Base-by-base conservation (phyloP, 1,140 invertebrate genomes). In the Coboldia fuscipes region DNA sequence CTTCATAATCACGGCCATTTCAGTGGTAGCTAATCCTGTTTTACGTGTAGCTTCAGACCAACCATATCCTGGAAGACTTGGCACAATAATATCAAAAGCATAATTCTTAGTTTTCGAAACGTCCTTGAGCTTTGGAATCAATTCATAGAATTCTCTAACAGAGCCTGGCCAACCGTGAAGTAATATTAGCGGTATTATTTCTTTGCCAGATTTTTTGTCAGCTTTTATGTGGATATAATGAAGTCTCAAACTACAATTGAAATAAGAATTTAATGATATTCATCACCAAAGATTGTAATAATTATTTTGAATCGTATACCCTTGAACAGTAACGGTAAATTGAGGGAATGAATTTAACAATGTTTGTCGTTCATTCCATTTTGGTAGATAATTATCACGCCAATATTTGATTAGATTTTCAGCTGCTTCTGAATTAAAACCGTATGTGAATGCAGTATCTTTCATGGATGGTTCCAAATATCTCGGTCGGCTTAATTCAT, bases 111-210 rank as follows among this genome's bases (percentile, higher is more conserved):
- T 50, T 30, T 57, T 53, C 4, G 67, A 57, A 2, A 60, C 63
- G 0, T 66, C 76, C n/a, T n/a, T 32, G 2, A 85, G 54, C 4
- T 74, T 35, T 0, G 77, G 77, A 31, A 81, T 72, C 1, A 85
- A 60, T 44, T 83, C 75, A 40, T 80, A 77, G 49, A 89, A 90
- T 52, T 92, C 84, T 8, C 76, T 61, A 3, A 90, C 62, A 0
- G 79, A 82, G 18, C 88, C 84, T 3, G 88, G 88, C 88, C 86
- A 94, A 12, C 88, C 86, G 46, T 93, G 85, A 4, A 84, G 43
- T 2, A 93, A 16, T 1, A 92, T 44, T 15, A 88, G 28, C 0
- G 80, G 80, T 3, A 76, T 39, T 1, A 83, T 62, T 60, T 55
- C 66, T 40, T 54, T 62, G 4, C 46, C 50, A 18, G 37, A 39